Conservation (phyloP, 2,888 invertebrate genomes). For the Steinernema scapterisci region DNA sequence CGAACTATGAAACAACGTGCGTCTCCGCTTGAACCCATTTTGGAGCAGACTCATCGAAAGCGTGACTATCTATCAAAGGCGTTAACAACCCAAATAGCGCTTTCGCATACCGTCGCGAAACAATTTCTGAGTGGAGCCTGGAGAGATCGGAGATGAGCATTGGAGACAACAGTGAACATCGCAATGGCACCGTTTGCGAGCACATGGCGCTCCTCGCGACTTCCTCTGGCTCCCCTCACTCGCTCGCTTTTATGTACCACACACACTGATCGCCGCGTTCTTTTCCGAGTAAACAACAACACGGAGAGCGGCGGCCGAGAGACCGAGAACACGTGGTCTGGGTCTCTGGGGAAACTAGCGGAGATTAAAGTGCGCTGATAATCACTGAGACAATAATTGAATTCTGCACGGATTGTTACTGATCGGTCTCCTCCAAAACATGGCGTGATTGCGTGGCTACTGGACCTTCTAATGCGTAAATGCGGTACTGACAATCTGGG, state of each 20-base stretch:
- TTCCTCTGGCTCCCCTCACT: too few relatives aligned
- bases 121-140: conserved; percentile 1
- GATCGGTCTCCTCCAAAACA: too few relatives aligned
- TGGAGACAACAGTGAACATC: neutral
- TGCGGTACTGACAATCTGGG: neutral
- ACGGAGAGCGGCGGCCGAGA: neutral
- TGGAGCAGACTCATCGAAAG: too few relatives aligned
- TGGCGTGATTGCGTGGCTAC: too few relatives aligned
- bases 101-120: conserved; percentile 24
- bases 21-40: too few relatives aligned
- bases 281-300: conserved; percentile 13
- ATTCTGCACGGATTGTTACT: too few relatives aligned
- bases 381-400: neutral
- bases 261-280: too few relatives aligned
- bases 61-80: too few relatives aligned
- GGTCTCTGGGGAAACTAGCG: neutral
- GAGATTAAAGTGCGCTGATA: neutral
- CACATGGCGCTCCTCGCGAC: conserved; percentile 19
- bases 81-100: neutral
- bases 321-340: neutral
- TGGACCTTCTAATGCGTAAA: too few relatives aligned
- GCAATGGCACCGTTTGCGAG: conserved; percentile 14
- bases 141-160: conserved; percentile 5
- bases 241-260: too few relatives aligned
- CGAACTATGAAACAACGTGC: too few relatives aligned